Conservation (phyloP, 2,888 invertebrate genomes). For the Tenthredo scrophulariae region DNA sequence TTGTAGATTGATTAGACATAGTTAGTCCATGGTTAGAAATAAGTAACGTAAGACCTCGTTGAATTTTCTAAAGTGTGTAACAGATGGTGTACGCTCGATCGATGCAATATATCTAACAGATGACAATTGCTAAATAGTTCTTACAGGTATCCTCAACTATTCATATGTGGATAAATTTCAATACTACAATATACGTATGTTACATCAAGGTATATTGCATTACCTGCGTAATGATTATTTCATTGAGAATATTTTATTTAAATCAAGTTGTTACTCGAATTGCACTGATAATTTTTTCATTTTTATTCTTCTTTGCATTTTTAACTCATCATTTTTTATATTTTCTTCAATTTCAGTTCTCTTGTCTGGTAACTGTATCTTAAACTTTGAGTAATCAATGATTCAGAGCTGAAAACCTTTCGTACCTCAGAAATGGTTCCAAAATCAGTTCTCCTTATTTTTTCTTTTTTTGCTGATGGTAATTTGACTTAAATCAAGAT, state of each 20-base stretch:
- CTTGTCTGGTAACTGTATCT: slow-evolving; percentile 68
- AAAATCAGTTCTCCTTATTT: slow-evolving; percentile 18
- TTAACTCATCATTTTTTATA: slow-evolving; percentile 51
- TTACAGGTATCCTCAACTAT: neutral
- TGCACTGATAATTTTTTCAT: slow-evolving; percentile 38
- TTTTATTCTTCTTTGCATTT: slow-evolving; percentile 44
- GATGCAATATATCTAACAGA: slow-evolving; percentile 18
- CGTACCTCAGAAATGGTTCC: slow-evolving; percentile 10
- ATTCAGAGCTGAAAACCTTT: slow-evolving; percentile 62
- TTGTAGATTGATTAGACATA: slow-evolving; percentile 43
- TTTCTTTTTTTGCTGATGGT: slow-evolving; percentile 36
- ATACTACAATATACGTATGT: neutral
- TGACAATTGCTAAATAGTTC: neutral
- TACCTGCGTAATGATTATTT: slow-evolving; percentile 52
- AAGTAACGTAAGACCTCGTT: slow-evolving; percentile 3
- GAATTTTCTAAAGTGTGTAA: neutral
- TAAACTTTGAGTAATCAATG: slow-evolving; percentile 68
- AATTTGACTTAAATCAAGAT: slow-evolving; percentile 7
- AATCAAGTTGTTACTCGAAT: slow-evolving; percentile 26
- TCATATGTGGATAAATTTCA: neutral
- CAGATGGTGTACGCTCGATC: neutral
- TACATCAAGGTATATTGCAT: neutral
- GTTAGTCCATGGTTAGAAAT: slow-evolving; percentile 24
- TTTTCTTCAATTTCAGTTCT: slow-evolving; percentile 70
- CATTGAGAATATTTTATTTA: slow-evolving; percentile 53